Base-by-base conservation (phyloP, 2,888 invertebrate species). In the Taenaris catops region DNA sequence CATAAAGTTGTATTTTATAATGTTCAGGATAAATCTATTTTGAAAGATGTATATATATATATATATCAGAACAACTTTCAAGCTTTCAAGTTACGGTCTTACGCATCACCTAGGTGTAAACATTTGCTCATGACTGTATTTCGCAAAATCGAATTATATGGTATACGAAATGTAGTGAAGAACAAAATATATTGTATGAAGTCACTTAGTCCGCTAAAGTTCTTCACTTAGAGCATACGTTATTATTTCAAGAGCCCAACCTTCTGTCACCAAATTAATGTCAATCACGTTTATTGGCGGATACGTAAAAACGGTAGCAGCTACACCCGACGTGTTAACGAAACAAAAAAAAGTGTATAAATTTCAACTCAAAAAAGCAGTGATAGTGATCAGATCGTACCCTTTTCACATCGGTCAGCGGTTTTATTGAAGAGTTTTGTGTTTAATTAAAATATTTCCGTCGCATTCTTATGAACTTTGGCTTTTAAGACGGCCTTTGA, bases 201-300 rank as follows among this genome's bases (percentile, higher is more conserved):
- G n/a, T n/a, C n/a, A n/a, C n/a, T n/a, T n/a, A n/a, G n/a, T n/a
- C n/a, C n/a, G n/a, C n/a, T n/a, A n/a, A n/a, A n/a, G n/a, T n/a
- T n/a, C n/a, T n/a, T n/a, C n/a, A n/a, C n/a, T n/a, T n/a, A n/a
- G n/a, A n/a, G n/a, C n/a, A n/a, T n/a, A n/a, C n/a, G n/a, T n/a
- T n/a, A n/a, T n/a, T n/a, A n/a, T n/a, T n/a, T n/a, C 0, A 17
- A 26, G 16, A 7, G 10, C 11, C 12, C 8, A 21, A 6, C 19
- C 20, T 10, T 2, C 11, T n/a, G 35, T 41, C 51, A 48, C 63
- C 48, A 60, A 70, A 71, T 74, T 63, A 73, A 72, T 69, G 78
- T 76, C 76, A 78, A 72, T 80, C 73, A 75, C 55, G 70, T 81
- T 80, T 79, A 80, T 72, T 67, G 64, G 63, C 59, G 66, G 71